phyloP scores from a whole-genome alignment of 2,797 vertebrate genomes.

The Danio jaintianensis region DNA sequence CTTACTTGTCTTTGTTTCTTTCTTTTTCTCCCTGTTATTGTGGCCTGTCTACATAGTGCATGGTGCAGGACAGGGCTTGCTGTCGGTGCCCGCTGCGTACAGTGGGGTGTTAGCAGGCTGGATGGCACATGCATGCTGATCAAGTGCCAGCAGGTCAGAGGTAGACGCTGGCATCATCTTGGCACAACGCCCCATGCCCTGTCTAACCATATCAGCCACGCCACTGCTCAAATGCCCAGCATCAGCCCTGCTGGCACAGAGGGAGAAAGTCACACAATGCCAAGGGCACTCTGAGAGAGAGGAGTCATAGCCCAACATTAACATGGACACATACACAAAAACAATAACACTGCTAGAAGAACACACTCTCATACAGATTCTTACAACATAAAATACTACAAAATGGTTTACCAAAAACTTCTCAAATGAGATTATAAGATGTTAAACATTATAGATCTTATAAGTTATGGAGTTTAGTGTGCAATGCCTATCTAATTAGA shows the following conservation, averaged over 20 bases:
- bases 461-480: background rate
- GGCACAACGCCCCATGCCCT: constrained; percentile 63
- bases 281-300: constrained; percentile 64
- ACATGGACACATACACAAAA: constrained; percentile 23
- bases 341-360: constrained; percentile 3
- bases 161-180: constrained; percentile 61
- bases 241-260: constrained; percentile 62
- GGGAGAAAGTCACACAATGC: constrained; percentile 61
- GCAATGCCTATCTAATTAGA: background rate
- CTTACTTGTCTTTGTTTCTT: constrained; percentile 28
- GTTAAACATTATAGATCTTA: background rate
- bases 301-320: constrained; percentile 46
- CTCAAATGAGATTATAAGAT: background rate
- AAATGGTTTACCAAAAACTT: background rate
- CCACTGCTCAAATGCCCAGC: constrained; percentile 52
- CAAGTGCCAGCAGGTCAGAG: constrained; percentile 62
- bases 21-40: constrained; percentile 1
- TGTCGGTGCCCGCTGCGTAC: constrained; percentile 44
- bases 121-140: constrained; percentile 57
- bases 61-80: constrained; percentile 42
- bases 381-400: background rate
- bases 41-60: constrained; percentile 20
- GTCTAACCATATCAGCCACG: constrained; percentile 71
- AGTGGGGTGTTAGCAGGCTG: constrained; percentile 49
- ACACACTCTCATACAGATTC: background rate